These are phyloP conservation scores for Pterobdella sp. DNA, from an alignment of 2,888 invertebrate genomes.

Conservation along the genomic window DNA sequence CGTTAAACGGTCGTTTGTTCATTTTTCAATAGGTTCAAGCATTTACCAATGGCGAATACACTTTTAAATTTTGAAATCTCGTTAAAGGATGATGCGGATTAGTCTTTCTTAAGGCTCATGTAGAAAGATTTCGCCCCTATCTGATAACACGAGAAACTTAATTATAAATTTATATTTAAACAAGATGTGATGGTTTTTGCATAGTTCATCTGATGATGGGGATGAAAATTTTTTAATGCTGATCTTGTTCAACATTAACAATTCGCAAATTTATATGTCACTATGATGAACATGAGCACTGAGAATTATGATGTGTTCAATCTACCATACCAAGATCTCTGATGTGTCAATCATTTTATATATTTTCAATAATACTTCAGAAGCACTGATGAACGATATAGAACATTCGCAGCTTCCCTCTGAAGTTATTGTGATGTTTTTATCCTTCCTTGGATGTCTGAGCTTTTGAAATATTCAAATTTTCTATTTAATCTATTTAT, in stretches of 20 bases:
- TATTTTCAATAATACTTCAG: neutral
- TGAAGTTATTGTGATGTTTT: conserved; percentile 16
- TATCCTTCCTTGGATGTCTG: conserved; percentile 22
- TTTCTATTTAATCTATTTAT: neutral
- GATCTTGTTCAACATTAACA: neutral
- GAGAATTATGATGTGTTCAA: conserved; percentile 18
- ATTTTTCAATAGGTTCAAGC: neutral
- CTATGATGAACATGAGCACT: conserved; percentile 7
- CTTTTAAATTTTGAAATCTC: neutral
- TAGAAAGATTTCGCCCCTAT: conserved; percentile 22
- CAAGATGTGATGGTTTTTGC: conserved; percentile 23
- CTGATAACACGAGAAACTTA: conserved; percentile 8
- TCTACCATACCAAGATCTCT: conserved; percentile 15
- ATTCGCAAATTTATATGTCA: neutral
- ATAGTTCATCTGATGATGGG: conserved; percentile 26
- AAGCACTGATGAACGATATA: conserved; percentile 10
- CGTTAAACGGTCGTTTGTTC: conserved; percentile 21
- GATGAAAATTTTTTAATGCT: neutral
- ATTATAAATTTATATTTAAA: neutral
- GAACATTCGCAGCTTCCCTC: conserved; percentile 20
- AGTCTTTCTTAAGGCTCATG: conserved; percentile 22
- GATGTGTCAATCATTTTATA: neutral
- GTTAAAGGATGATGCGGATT: conserved; percentile 18
- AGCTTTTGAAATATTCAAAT: neutral
- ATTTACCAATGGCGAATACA: conserved; percentile 20